Evolutionary conservation across 2,888 invertebrate species (phyloP).

Genomic region (Drosophila parthenogenetica): DNA sequence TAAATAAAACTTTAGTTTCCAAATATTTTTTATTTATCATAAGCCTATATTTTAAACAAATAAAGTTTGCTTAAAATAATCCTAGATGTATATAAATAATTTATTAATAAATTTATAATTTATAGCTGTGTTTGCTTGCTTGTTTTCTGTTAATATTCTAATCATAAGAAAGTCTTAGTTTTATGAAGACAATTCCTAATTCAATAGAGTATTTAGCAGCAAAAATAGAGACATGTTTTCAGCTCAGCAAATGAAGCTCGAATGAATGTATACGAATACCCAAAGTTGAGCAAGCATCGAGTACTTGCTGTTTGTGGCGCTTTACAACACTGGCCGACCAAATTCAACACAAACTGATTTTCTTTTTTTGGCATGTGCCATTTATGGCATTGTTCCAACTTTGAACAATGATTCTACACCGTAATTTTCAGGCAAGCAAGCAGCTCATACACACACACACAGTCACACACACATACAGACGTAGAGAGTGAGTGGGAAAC

Average conservation of each 20-base stretch:
- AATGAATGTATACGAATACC: conserved; percentile 10
- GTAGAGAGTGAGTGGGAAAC: conserved; percentile 11
- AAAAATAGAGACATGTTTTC: not conserved
- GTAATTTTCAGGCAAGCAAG: conserved; percentile 64
- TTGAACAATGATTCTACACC: conserved; percentile 66
- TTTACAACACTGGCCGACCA: conserved; percentile 41
- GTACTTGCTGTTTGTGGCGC: conserved; percentile 1
- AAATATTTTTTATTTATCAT: too few relatives aligned
- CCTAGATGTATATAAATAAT: too few relatives aligned
- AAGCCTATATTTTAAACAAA: too few relatives aligned
- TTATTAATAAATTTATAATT: too few relatives aligned
- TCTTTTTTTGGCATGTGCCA: conserved; percentile 80
- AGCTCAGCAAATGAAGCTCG: conserved; percentile 1
- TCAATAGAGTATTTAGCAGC: too few relatives aligned
- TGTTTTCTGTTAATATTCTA: too few relatives aligned
- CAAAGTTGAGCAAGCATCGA: conserved; percentile 8
- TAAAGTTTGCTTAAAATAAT: too few relatives aligned
- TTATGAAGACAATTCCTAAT: too few relatives aligned
- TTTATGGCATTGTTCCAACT: conserved; percentile 77
- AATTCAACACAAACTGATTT: conserved; percentile 36
- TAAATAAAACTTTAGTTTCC: too few relatives aligned
- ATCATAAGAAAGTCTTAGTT: too few relatives aligned
- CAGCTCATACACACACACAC: conserved; percentile 30
- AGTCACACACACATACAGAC: conserved; percentile 3
- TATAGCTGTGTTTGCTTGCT: too few relatives aligned